A percentile compares a stretch with the other conserved stretches of the same genome.
These are phyloP conservation scores for Campoplex nolae DNA, from an alignment of 2,888 invertebrate genomes.

Conservation along the genomic window DNA sequence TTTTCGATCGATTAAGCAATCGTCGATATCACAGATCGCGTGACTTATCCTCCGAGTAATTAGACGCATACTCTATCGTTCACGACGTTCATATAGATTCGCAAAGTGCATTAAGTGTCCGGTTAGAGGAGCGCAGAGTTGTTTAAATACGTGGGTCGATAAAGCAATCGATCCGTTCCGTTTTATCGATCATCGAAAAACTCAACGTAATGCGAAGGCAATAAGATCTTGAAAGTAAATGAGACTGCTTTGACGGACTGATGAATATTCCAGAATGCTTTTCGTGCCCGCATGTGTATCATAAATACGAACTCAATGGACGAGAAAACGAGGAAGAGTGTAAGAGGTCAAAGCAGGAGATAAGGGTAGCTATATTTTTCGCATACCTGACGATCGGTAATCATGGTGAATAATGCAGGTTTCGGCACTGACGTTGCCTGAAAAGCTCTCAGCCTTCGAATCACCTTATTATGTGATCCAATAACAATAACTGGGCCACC, in stretches of 20 bases:
- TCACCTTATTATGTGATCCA: not conserved
- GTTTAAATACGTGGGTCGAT: not conserved
- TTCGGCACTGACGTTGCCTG: not conserved
- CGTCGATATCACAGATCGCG: not conserved
- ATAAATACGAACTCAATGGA: not conserved
- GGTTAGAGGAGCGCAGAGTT: not conserved
- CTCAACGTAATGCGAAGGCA: not conserved
- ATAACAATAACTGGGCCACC: not conserved
- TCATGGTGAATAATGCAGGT: conserved; percentile 47
- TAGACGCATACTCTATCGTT: not conserved
- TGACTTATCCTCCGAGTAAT: not conserved
- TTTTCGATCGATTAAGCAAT: not conserved
- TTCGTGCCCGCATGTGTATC: not conserved
- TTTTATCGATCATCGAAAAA: conserved; percentile 7
- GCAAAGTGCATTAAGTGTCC: not conserved
- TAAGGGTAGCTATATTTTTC: conserved; percentile 21
- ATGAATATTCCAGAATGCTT: conserved; percentile 13
- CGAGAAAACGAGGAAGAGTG: not conserved
- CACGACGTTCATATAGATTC: not conserved
- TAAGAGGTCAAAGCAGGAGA: conserved; percentile 23
- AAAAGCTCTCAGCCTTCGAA: not conserved
- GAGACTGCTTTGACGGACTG: not conserved
- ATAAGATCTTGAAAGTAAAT: not conserved
- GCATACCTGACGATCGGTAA: conserved; percentile 39
- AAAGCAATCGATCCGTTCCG: not conserved